A percentile compares a stretch with the other conserved stretches of the same genome.
Conservation (phyloP, 2,888 invertebrate genomes). For the Cordilura impudica region DNA sequence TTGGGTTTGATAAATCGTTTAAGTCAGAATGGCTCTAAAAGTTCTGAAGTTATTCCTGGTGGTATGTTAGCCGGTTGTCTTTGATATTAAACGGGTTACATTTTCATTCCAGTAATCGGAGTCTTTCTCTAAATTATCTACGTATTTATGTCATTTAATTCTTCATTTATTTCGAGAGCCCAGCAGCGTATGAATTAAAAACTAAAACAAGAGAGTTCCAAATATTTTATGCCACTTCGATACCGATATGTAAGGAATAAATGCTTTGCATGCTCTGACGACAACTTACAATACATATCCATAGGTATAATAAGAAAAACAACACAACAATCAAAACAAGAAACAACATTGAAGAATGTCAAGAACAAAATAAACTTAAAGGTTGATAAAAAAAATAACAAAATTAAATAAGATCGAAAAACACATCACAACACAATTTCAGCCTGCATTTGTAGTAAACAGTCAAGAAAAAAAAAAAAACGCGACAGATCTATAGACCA, state of each 20-base stretch:
- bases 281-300: background rate
- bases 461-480: background rate
- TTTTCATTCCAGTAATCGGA: no score
- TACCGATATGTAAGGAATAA: background rate
- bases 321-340: slow-evolving; percentile 21
- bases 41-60: no score
- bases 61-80: no score
- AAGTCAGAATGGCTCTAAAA: no score
- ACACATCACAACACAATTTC: background rate
- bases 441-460: slow-evolving; percentile 13
- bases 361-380: slow-evolving; percentile 48
- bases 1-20: no score
- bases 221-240: no score
- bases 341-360: slow-evolving; percentile 47
- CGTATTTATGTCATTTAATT: no score
- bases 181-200: no score
- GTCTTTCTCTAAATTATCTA: no score
- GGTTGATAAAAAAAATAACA: slow-evolving; percentile 16
- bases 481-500: slow-evolving; percentile 7
- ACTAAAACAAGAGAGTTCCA: no score
- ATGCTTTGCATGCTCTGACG: background rate
- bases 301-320: background rate
- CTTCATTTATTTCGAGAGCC: no score
- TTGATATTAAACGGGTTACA: no score
- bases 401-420: slow-evolving; percentile 25